Percentiles rank a stretch among this genome's conserved stretches.
Evolutionary conservation across 2,888 invertebrate genomes (phyloP).

Genomic region (Drosophila emarginata): DNA sequence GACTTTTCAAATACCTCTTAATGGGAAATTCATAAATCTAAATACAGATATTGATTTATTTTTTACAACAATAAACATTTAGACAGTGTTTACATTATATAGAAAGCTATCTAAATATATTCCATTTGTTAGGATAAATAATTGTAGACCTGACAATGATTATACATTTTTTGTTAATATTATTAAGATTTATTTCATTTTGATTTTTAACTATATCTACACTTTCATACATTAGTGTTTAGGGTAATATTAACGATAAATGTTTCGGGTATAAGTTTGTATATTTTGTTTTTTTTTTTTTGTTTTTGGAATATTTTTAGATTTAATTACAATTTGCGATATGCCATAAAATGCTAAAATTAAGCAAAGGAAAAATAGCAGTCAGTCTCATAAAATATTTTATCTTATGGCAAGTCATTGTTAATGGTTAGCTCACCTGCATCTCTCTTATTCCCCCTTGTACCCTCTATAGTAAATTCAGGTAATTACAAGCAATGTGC

Average conservation of each 20-base stretch:
- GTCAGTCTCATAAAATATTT: slow-evolving; percentile 38
- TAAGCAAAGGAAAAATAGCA: no score
- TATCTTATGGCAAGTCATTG: slow-evolving; percentile 52
- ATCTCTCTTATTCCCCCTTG: background rate
- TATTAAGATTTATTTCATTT: no score
- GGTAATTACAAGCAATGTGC: slow-evolving; percentile 45
- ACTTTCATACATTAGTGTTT: background rate
- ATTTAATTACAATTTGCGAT: background rate
- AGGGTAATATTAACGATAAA: background rate
- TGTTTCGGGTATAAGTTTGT: background rate
- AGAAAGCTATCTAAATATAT: no score
- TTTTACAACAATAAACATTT: no score
- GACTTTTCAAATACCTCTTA: background rate
- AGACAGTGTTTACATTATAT: no score
- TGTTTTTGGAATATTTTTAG: slow-evolving; percentile 5
- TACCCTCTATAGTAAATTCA: slow-evolving; percentile 17
- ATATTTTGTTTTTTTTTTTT: no score
- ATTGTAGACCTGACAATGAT: no score
- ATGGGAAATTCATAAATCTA: background rate
- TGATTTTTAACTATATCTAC: background rate
- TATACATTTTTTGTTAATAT: no score
- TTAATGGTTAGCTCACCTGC: background rate
- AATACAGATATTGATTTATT: no score
- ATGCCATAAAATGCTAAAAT: slow-evolving; percentile 49
- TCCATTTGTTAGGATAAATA: no score